Percentiles rank a stretch among this genome's conserved stretches.
Evolutionary conservation across 2,113 vertebrate species (phyloP).

Genomic region (Eupsittula cactorum): DNA sequence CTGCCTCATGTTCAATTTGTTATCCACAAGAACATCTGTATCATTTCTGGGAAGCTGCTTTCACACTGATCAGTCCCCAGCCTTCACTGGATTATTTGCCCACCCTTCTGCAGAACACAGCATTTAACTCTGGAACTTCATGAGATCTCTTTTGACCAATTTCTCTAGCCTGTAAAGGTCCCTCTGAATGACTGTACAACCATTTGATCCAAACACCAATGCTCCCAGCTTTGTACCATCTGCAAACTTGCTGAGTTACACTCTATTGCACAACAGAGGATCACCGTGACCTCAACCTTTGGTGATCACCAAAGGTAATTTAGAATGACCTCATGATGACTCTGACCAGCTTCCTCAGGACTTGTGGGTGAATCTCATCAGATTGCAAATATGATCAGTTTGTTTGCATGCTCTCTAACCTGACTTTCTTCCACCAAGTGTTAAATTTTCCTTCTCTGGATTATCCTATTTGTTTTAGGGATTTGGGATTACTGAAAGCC

Average conservation of each 20-base stretch:
- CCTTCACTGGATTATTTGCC: background rate
- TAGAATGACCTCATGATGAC: background rate
- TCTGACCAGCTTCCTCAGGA: background rate
- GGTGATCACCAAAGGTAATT: background rate
- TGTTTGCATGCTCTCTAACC: background rate
- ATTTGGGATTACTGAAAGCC: background rate
- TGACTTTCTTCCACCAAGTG: background rate
- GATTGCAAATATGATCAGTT: background rate
- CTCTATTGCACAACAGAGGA: background rate
- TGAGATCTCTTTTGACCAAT: background rate
- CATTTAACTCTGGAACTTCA: background rate
- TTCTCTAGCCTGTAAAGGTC: background rate
- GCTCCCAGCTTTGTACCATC: background rate
- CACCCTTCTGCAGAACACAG: background rate
- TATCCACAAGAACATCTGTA: rapidly evolving
- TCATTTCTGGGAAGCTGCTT: background rate
- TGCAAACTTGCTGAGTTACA: background rate
- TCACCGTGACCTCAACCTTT: background rate
- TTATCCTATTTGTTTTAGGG: background rate
- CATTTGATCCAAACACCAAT: background rate
- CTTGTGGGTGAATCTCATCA: background rate
- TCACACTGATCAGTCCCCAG: background rate
- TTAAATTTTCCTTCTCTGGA: background rate
- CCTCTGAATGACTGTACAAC: background rate
- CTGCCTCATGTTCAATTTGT: background rate